phyloP scores from a whole-genome alignment of 2,113 vertebrate species.

The Peromyscus maniculatus region DNA sequence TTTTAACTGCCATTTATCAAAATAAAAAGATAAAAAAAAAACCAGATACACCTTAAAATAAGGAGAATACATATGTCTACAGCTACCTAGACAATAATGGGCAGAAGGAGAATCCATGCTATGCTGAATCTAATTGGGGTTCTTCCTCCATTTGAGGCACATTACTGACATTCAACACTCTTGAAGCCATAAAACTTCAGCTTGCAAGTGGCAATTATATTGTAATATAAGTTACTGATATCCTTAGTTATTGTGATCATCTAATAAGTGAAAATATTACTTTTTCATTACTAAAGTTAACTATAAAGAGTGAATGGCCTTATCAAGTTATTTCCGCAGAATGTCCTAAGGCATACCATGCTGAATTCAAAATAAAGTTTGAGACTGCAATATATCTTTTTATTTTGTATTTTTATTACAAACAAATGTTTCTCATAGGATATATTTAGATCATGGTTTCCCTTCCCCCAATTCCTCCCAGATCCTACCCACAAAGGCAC shows the following conservation, averaged over 20 bases:
- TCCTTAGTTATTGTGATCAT: neutral
- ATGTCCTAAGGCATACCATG: neutral
- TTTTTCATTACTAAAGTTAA: neutral
- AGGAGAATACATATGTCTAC: too few species aligned
- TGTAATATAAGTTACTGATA: slow-evolving; percentile 2
- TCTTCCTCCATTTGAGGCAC: neutral
- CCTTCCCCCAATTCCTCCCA: neutral
- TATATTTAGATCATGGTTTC: neutral
- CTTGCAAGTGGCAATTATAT: neutral
- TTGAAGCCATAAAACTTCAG: neutral
- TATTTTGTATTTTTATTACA: neutral
- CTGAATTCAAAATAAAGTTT: slow-evolving; percentile 27
- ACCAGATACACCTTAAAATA: neutral
- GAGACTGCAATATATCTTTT: neutral
- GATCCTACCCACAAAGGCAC: too few species aligned
- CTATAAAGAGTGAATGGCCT: neutral
- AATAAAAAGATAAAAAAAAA: neutral
- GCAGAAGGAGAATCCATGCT: neutral
- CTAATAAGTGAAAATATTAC: slow-evolving; percentile 1
- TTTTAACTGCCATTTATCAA: slow-evolving; percentile 38
- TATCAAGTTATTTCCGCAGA: neutral
- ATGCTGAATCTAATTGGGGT: neutral
- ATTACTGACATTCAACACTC: neutral
- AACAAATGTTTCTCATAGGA: neutral
- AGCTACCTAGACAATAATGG: neutral